Conservation (phyloP, 2,797 vertebrate genomes). For the Enteromius paludinosus region DNA sequence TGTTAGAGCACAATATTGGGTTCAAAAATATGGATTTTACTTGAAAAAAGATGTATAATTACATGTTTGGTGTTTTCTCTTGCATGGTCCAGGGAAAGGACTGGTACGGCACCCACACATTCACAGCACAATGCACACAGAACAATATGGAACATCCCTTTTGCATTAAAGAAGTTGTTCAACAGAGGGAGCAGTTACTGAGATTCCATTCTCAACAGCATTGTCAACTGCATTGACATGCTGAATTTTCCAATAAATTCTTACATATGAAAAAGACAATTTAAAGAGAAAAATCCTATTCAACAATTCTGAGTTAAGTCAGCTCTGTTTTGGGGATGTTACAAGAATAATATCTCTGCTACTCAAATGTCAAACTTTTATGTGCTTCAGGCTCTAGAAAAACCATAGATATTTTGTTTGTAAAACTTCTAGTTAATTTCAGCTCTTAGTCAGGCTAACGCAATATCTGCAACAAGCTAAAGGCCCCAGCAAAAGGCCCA, state of each 20-base stretch:
- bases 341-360: neutral
- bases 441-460: neutral
- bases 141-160: conserved; percentile 81
- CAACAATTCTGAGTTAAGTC: neutral
- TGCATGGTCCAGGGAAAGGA: conserved; percentile 78
- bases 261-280: neutral
- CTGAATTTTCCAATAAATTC: neutral
- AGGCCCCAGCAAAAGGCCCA: neutral
- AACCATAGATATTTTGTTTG: neutral
- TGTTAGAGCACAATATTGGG: conserved; percentile 77
- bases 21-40: conserved; percentile 83
- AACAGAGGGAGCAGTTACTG: conserved; percentile 72
- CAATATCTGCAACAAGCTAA: conserved; percentile 4
- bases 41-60: conserved; percentile 78
- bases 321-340: neutral
- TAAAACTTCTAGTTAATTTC: neutral
- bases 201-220: conserved; percentile 52
- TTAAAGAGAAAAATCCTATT: neutral
- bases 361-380: neutral
- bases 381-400: neutral
- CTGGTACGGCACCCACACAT: conserved; percentile 80
- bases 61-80: conserved; percentile 79
- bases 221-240: conserved; percentile 48
- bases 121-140: conserved; percentile 75
- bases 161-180: conserved; percentile 76